Conservation (phyloP, 2,113 vertebrate species). For the Stegostoma tigrinum region DNA sequence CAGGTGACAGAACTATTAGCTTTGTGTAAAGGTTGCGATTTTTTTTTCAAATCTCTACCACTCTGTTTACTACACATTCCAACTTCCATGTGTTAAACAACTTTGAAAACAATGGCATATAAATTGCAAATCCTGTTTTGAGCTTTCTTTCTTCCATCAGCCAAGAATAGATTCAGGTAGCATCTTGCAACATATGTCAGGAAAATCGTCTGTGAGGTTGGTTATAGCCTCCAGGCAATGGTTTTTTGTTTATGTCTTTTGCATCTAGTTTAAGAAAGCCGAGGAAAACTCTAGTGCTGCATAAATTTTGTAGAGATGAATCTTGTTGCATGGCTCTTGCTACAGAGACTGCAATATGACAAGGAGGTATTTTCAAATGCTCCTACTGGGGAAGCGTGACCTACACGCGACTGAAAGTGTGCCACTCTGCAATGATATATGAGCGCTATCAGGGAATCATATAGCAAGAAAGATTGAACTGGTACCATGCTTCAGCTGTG, state of each 20-base stretch:
- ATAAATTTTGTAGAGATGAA: background rate
- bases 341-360: background rate
- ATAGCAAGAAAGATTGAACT: background rate
- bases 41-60: background rate
- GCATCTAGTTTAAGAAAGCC: too few relatives aligned
- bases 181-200: background rate
- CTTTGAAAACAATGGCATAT: background rate
- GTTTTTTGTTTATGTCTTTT: background rate
- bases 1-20: background rate
- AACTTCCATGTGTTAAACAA: background rate
- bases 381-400: background rate
- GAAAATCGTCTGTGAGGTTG: background rate
- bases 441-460: conserved; percentile 1
- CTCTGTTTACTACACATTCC: background rate
- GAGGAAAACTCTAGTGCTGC: background rate
- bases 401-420: background rate
- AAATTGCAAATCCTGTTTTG: background rate
- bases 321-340: background rate
- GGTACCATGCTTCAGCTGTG: background rate
- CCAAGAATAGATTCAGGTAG: background rate
- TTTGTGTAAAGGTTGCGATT: background rate
- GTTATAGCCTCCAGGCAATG: background rate
- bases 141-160: background rate
- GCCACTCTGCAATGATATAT: background rate
- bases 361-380: background rate